phyloP scores from a whole-genome alignment of 2,113 vertebrate species.

The Cromileptes altivelis region DNA sequence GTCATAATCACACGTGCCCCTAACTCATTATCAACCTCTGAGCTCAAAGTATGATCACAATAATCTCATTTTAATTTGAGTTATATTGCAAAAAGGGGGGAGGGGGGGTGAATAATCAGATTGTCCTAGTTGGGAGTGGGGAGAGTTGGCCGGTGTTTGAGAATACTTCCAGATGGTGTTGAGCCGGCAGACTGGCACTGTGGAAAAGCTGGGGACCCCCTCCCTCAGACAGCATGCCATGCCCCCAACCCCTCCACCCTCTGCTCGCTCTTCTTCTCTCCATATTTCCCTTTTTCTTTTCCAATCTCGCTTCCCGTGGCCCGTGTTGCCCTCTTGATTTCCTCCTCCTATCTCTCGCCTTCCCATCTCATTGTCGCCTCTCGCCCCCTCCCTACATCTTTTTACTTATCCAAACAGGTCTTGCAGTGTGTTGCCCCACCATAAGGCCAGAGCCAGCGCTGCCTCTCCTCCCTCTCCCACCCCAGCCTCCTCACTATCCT shows the following conservation, averaged over 20 bases:
- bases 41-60: conserved; percentile 77
- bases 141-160: conserved; percentile 84
- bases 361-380: conserved; percentile 54
- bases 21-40: conserved; percentile 69
- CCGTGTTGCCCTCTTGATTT: conserved; percentile 48
- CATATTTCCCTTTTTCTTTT: conserved; percentile 24
- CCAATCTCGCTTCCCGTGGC: conserved; percentile 20
- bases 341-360: conserved; percentile 22
- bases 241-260: conserved; percentile 59
- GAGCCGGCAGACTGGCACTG: conserved; percentile 86
- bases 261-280: conserved; percentile 26
- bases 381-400: conserved; percentile 48
- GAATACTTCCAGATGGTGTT: conserved; percentile 93
- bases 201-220: conserved; percentile 79
- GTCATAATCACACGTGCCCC: conserved; percentile 61
- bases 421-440: conserved; percentile 56
- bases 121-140: conserved; percentile 76
- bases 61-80: conserved; percentile 84
- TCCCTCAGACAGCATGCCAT: conserved; percentile 82
- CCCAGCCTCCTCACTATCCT: conserved; percentile 81
- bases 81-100: conserved; percentile 60
- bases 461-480: conserved; percentile 58
- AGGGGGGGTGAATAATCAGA: conserved; percentile 75
- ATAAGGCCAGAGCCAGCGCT: conserved; percentile 83
- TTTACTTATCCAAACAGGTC: conserved; percentile 75